These are phyloP conservation scores for Galaxea fascicularis DNA, from an alignment of 92 coral and sea anemone genomes.

Conservation along the genomic window DNA sequence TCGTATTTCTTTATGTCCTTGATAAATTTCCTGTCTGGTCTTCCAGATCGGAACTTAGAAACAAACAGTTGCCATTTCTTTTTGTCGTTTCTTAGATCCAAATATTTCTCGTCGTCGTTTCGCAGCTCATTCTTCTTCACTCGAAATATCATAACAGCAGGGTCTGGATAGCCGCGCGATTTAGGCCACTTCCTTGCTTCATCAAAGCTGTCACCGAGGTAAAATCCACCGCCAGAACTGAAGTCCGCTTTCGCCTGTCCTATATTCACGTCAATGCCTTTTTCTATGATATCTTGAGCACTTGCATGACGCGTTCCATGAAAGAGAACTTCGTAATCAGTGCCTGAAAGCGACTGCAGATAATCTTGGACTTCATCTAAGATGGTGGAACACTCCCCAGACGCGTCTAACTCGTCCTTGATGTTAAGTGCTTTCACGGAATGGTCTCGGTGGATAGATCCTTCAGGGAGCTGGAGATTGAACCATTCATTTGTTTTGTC, in stretches of 20 bases:
- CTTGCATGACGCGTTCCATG: conserved; percentile 19
- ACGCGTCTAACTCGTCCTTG: neutral
- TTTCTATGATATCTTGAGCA: neutral
- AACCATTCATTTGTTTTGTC: conserved; percentile 14
- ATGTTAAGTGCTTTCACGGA: conserved; percentile 8
- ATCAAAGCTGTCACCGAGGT: neutral
- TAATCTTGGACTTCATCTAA: neutral
- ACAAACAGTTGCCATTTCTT: conserved; percentile 58
- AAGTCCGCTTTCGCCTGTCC: neutral
- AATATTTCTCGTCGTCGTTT: conserved; percentile 1
- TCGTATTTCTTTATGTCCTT: conserved; percentile 19
- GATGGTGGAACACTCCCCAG: neutral
- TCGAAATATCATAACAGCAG: conserved; percentile 68
- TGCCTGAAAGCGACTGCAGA: neutral
- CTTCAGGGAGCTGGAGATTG: neutral
- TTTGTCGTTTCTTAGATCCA: neutral
- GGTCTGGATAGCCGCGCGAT: conserved; percentile 13
- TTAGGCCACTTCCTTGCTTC: conserved; percentile 19
- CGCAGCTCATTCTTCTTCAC: conserved; percentile 28
- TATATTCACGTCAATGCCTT: neutral
- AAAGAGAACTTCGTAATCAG: neutral
- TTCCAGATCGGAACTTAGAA: conserved; percentile 46
- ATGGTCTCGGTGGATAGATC: neutral
- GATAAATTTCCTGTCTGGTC: conserved; percentile 21
- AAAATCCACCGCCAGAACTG: conserved; percentile 14